phyloP scores from a whole-genome alignment of 2,113 vertebrate species.

The Ahaetulla prasina region DNA sequence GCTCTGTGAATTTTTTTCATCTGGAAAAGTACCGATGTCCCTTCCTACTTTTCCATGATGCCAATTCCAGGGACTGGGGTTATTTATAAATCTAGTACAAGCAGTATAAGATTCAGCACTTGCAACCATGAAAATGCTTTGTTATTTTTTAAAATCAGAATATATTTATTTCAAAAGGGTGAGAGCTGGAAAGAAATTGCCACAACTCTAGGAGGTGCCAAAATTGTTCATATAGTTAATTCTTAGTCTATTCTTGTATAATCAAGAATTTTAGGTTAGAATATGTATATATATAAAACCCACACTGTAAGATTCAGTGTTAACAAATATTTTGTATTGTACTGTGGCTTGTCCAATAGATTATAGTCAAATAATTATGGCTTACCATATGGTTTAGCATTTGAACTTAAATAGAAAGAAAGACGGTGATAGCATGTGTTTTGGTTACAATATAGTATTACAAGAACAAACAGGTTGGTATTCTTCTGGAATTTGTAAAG shows the following conservation, averaged over 20 bases:
- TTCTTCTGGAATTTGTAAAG: too few relatives aligned
- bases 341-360: too few relatives aligned
- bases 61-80: not conserved
- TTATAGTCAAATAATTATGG: too few relatives aligned
- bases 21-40: not conserved
- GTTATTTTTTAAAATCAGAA: not conserved
- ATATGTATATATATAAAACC: not conserved
- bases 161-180: constrained; percentile 10
- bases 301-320: not conserved
- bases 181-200: constrained; percentile 20
- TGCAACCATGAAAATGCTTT: not conserved
- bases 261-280: not conserved
- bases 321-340: not conserved
- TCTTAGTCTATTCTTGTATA: not conserved
- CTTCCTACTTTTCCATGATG: not conserved
- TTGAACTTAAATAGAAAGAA: too few relatives aligned
- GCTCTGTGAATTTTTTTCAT: not conserved
- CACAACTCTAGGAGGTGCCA: constrained; percentile 18
- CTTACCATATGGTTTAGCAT: too few relatives aligned
- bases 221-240: constrained; percentile 38
- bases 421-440: too few relatives aligned
- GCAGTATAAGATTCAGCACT: not conserved
- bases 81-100: not conserved
- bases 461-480: too few relatives aligned
- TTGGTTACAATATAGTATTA: too few relatives aligned